phyloP scores from a whole-genome alignment of 2,888 invertebrate species.

The Caradrina clavipalpis region DNA sequence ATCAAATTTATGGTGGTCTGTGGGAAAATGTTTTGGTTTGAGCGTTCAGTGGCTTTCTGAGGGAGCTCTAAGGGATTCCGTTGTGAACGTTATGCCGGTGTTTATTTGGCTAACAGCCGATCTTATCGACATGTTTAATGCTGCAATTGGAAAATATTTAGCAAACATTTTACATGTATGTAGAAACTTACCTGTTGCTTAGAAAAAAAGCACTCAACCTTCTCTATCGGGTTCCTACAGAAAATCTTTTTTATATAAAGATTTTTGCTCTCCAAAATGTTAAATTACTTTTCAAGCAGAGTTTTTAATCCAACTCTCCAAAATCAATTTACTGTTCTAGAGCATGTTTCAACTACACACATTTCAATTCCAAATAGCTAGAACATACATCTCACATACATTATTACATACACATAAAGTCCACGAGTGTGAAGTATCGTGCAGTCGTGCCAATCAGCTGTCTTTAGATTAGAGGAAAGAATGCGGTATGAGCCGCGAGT shows the following conservation, averaged over 20 bases:
- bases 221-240: neutral
- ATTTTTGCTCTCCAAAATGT: slow-evolving; percentile 2
- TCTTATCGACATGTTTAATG: slow-evolving; percentile 63
- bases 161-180: slow-evolving; percentile 11
- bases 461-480: slow-evolving; percentile 75
- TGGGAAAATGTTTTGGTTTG: slow-evolving; percentile 89
- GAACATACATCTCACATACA: slow-evolving; percentile 48
- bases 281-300: slow-evolving; percentile 13
- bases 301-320: slow-evolving; percentile 18
- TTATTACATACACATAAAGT: slow-evolving; percentile 59
- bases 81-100: slow-evolving; percentile 55
- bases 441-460: slow-evolving; percentile 77
- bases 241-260: neutral
- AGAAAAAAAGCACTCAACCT: slow-evolving; percentile 10
- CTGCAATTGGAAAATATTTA: slow-evolving; percentile 39
- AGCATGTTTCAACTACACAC: slow-evolving; percentile 45
- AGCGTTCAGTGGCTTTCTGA: slow-evolving; percentile 71
- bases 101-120: slow-evolving; percentile 67
- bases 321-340: slow-evolving; percentile 21
- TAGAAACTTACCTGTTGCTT: slow-evolving; percentile 52
- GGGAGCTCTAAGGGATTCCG: slow-evolving; percentile 65
- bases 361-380: slow-evolving; percentile 43
- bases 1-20: slow-evolving; percentile 90
- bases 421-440: slow-evolving; percentile 61
- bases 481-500: slow-evolving; percentile 70